A percentile compares a stretch with the other conserved stretches of the same genome.
phyloP scores from a whole-genome alignment of 2,888 invertebrate genomes.

The Dynastes maya region DNA sequence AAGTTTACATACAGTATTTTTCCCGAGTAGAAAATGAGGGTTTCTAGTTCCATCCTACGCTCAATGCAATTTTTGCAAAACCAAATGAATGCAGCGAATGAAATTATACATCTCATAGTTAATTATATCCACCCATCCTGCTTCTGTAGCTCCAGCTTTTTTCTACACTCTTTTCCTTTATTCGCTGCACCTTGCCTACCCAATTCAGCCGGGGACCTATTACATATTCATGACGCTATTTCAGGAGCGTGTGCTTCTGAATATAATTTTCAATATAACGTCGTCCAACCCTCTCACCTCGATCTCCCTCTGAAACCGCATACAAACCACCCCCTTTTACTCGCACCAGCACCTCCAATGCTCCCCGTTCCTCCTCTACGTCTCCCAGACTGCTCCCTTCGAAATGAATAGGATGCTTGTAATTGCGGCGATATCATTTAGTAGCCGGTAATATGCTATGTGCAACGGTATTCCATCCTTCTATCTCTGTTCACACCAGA shows the following conservation, averaged over 20 bases:
- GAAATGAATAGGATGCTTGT: conserved; percentile 34
- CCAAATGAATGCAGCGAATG: too few species aligned
- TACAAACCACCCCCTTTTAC: neutral
- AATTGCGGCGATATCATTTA: conserved; percentile 36
- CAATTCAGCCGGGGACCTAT: neutral
- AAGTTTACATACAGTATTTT: neutral
- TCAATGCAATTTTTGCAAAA: too few species aligned
- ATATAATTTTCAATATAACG: conserved; percentile 15
- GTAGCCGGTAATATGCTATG: conserved; percentile 17
- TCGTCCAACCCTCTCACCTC: neutral
- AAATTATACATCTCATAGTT: too few species aligned
- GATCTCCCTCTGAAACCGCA: neutral
- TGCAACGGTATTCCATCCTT: neutral
- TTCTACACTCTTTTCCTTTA: too few species aligned
- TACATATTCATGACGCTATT: conserved; percentile 8
- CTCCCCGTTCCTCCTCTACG: neutral
- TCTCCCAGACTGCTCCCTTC: neutral
- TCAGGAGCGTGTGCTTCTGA: conserved; percentile 2
- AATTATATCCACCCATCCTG: too few species aligned
- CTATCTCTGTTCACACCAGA: neutral
- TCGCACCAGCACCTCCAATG: neutral
- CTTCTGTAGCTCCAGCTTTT: too few species aligned
- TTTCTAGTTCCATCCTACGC: too few species aligned
- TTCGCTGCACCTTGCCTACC: neutral
- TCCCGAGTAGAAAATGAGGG: neutral